phyloP scores from a whole-genome alignment of 2,113 vertebrate species.

The Solea senegalensis region DNA sequence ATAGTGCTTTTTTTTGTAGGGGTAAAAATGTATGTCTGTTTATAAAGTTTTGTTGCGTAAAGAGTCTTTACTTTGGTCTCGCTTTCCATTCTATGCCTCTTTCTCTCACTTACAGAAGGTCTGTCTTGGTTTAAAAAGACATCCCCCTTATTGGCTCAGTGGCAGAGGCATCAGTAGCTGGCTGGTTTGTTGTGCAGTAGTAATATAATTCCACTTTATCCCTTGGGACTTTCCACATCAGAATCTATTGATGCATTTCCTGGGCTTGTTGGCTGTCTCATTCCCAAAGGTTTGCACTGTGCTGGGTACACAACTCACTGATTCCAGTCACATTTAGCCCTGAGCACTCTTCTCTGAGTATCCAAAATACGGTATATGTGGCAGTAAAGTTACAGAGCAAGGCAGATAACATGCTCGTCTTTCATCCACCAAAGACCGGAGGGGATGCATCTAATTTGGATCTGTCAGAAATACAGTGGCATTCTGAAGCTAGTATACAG shows the following conservation, averaged over 20 bases:
- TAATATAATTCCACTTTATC: conserved; percentile 55
- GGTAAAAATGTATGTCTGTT: not conserved
- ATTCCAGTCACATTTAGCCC: conserved; percentile 61
- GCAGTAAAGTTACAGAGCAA: conserved; percentile 34
- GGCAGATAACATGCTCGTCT: conserved; percentile 53
- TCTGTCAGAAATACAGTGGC: conserved; percentile 29
- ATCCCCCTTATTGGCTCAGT: conserved; percentile 1
- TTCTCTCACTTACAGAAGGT: not conserved
- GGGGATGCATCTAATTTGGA: conserved; percentile 55
- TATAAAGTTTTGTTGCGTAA: not conserved
- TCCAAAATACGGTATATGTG: conserved; percentile 55
- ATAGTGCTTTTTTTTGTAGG: not conserved
- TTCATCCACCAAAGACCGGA: conserved; percentile 51
- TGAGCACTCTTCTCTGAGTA: conserved; percentile 48
- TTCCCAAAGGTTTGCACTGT: conserved; percentile 57
- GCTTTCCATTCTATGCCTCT: not conserved
- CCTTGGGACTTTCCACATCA: conserved; percentile 55
- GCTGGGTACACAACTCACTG: conserved; percentile 57
- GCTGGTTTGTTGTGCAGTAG: conserved; percentile 47
- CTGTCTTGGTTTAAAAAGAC: conserved; percentile 16
- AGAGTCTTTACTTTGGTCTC: not conserved
- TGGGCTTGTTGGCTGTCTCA: conserved; percentile 33
- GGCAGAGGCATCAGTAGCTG: conserved; percentile 30
- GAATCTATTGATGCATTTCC: conserved; percentile 58
- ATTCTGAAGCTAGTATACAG: conserved; percentile 10